phyloP scores from a whole-genome alignment of 2,888 invertebrate genomes.

The Limnephilus lunatus region DNA sequence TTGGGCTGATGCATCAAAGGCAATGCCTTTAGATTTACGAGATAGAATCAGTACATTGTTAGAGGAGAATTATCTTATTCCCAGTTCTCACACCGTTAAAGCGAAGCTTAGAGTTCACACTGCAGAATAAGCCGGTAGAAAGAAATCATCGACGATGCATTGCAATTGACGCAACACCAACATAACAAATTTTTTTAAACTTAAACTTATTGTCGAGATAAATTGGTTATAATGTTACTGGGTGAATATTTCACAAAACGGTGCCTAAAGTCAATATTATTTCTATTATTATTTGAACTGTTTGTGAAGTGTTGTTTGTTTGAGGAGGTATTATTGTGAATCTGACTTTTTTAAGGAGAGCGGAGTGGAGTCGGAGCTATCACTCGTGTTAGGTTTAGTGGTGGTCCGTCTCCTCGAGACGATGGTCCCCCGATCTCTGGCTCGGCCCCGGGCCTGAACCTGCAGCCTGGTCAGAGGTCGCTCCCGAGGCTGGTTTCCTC shows the following conservation, averaged over 20 bases:
- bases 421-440: background rate
- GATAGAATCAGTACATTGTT: background rate
- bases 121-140: background rate
- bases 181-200: background rate
- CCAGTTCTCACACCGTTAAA: background rate
- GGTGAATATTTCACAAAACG: background rate
- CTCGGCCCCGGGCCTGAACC: background rate
- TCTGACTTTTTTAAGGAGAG: constrained; percentile 4
- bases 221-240: constrained; percentile 2
- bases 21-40: background rate
- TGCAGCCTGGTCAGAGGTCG: background rate
- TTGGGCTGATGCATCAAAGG: background rate
- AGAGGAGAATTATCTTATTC: background rate
- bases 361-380: constrained; percentile 27
- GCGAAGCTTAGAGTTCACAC: background rate
- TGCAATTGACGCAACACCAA: background rate
- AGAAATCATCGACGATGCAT: background rate
- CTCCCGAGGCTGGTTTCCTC: constrained; percentile 7
- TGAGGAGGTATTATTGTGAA: background rate
- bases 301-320: background rate
- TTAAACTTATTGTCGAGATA: background rate
- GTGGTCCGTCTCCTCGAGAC: background rate
- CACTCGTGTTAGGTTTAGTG: constrained; percentile 8
- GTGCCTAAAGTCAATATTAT: background rate
- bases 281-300: constrained; percentile 15